phyloP scores from a whole-genome alignment of 2,113 vertebrate species.

The Vimba vimba region DNA sequence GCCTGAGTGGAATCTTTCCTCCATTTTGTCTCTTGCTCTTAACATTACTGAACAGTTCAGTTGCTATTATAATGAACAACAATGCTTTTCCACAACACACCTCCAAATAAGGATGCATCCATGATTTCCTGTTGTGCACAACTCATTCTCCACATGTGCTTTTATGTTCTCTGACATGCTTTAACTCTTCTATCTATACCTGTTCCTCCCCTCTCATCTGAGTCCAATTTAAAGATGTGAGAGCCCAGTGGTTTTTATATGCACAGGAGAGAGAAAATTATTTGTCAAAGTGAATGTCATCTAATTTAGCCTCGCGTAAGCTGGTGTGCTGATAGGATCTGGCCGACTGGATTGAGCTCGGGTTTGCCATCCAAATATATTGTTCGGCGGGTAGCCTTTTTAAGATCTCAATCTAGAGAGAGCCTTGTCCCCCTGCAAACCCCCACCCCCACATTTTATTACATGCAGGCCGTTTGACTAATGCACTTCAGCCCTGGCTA shows the following conservation, averaged over 20 bases:
- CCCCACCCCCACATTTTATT: constrained; percentile 71
- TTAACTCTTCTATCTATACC: constrained; percentile 49
- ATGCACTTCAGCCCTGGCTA: constrained; percentile 76
- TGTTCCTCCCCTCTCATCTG: constrained; percentile 32
- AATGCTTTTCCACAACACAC: constrained; percentile 31
- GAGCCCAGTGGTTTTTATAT: constrained; percentile 47
- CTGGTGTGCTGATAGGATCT: constrained; percentile 70
- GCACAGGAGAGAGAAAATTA: constrained; percentile 69
- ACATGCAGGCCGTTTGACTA: constrained; percentile 74
- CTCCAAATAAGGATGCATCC: constrained; percentile 27
- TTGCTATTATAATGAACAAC: constrained; percentile 34
- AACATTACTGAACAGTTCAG: constrained; percentile 44
- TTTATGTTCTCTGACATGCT: constrained; percentile 45
- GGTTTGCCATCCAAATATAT: constrained; percentile 67
- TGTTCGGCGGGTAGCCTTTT: constrained; percentile 69
- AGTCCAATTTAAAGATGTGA: constrained; percentile 61
- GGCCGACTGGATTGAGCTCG: constrained; percentile 62
- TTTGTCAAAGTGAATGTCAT: constrained; percentile 80
- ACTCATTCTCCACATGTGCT: constrained; percentile 10
- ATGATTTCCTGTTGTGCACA: constrained; percentile 25
- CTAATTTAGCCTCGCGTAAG: constrained; percentile 74
- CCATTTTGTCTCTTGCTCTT: not conserved
- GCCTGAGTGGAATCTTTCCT: not conserved
- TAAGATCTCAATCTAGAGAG: constrained; percentile 79
- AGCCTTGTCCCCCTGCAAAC: constrained; percentile 42